phyloP scores from a whole-genome alignment of 2,113 vertebrate genomes.

The Crotalus helleri region DNA sequence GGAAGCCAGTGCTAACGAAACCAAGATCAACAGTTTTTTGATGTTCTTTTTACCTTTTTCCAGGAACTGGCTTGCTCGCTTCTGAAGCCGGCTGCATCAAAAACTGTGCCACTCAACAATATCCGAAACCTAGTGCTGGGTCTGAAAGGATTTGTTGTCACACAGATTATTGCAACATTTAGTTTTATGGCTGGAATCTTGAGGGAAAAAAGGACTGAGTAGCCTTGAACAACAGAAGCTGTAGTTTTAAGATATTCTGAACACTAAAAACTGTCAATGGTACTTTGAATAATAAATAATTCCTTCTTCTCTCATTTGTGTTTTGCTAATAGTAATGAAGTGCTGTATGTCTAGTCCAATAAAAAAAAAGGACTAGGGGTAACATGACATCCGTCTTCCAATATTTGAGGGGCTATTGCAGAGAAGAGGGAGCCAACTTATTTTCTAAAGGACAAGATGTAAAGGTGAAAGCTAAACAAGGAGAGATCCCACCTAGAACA shows the following conservation, averaged over 20 bases:
- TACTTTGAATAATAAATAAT: neutral
- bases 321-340: neutral
- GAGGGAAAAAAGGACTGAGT: neutral
- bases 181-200: neutral
- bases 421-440: neutral
- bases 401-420: neutral
- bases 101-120: neutral
- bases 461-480: neutral
- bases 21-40: neutral
- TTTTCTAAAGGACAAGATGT: neutral
- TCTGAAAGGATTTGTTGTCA: neutral
- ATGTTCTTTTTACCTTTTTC: neutral
- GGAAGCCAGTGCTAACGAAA: neutral
- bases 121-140: too few species aligned
- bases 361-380: neutral
- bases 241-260: neutral
- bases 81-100: neutral
- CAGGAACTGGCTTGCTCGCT: fast-evolving
- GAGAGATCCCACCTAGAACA: neutral
- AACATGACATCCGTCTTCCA: neutral
- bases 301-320: neutral
- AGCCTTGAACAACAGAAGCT: too few species aligned
- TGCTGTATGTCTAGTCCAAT: neutral
- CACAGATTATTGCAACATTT: neutral
- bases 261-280: neutral